Percentiles rank a stretch among this genome's conserved stretches.
Conservation (phyloP, 2,888 invertebrate genomes). For the Agonopterix alstromeriana region DNA sequence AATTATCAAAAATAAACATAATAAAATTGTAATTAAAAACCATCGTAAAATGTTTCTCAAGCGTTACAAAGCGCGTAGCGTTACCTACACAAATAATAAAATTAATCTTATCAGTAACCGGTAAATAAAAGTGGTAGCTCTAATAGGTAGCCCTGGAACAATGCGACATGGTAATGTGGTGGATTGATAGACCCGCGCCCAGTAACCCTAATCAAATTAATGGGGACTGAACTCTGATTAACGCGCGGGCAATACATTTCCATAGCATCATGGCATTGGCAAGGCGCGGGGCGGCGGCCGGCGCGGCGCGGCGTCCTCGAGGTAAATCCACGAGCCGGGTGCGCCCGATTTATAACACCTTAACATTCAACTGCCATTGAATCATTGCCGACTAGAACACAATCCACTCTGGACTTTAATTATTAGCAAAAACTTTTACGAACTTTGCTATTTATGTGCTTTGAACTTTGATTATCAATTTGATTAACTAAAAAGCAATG, state of each 20-base stretch:
- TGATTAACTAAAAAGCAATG: too few species aligned
- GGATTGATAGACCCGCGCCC: conserved; percentile 74
- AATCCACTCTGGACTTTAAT: too few species aligned
- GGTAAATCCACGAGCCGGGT: conserved; percentile 5
- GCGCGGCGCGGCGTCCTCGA: conserved; percentile 7
- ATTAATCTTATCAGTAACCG: conserved; percentile 16
- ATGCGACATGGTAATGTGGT: conserved; percentile 65
- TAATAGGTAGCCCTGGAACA: conserved; percentile 7
- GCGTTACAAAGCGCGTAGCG: too few species aligned
- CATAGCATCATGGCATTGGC: conserved; percentile 1
- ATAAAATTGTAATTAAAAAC: too few species aligned
- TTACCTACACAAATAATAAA: conserved; percentile 4
- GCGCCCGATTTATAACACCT: conserved; percentile 66
- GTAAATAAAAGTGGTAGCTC: conserved; percentile 5
- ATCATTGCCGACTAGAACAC: not conserved
- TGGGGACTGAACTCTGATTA: conserved; percentile 73
- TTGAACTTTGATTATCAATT: too few species aligned
- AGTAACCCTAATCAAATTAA: conserved; percentile 77
- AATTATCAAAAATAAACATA: too few species aligned
- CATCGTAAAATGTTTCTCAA: too few species aligned
- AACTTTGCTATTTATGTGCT: too few species aligned
- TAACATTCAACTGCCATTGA: conserved; percentile 27
- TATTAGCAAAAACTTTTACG: too few species aligned
- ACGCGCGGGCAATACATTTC: conserved; percentile 31
- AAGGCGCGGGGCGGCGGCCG: conserved; percentile 1